These are phyloP conservation scores for Ophion costatus DNA, from an alignment of 2,888 invertebrate species.

Conservation along the genomic window DNA sequence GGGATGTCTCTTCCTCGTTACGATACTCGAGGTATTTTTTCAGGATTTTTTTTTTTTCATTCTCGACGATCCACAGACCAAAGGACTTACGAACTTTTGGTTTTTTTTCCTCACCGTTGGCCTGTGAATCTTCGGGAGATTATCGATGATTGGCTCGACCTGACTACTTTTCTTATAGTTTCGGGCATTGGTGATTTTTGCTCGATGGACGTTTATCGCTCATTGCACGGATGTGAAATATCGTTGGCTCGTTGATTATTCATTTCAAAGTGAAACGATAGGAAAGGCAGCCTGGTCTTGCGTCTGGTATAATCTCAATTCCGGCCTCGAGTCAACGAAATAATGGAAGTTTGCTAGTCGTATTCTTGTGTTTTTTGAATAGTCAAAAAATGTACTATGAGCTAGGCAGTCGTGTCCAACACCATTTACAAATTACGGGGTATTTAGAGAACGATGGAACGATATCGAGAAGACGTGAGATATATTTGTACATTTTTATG, in stretches of 20 bases:
- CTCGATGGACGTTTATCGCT: neutral
- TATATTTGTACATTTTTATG: constrained; percentile 60
- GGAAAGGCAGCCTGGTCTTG: constrained; percentile 17
- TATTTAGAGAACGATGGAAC: constrained; percentile 65
- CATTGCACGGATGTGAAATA: neutral
- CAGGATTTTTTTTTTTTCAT: constrained; percentile 39
- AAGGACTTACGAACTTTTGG: neutral
- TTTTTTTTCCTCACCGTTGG: constrained; percentile 21
- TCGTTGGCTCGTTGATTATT: neutral
- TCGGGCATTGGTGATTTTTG: neutral
- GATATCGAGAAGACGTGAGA: constrained; percentile 42
- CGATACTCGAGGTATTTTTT: constrained; percentile 71
- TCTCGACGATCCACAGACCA: constrained; percentile 49
- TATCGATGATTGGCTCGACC: constrained; percentile 37
- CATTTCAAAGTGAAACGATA: neutral
- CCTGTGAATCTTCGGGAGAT: constrained; percentile 46
- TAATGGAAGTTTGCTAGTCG: constrained; percentile 73
- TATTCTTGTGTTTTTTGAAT: constrained; percentile 50
- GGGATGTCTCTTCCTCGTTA: constrained; percentile 76
- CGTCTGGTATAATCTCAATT: constrained; percentile 24
- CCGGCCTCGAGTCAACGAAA: constrained; percentile 63
- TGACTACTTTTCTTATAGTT: constrained; percentile 12
- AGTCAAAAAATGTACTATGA: constrained; percentile 76
- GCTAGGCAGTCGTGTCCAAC: constrained; percentile 82
- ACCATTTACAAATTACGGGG: constrained; percentile 78